Percentiles rank a stretch among this genome's conserved stretches.
Conservation (phyloP, 2,888 invertebrate species). For the Amblyjoppa fuscipennis region DNA sequence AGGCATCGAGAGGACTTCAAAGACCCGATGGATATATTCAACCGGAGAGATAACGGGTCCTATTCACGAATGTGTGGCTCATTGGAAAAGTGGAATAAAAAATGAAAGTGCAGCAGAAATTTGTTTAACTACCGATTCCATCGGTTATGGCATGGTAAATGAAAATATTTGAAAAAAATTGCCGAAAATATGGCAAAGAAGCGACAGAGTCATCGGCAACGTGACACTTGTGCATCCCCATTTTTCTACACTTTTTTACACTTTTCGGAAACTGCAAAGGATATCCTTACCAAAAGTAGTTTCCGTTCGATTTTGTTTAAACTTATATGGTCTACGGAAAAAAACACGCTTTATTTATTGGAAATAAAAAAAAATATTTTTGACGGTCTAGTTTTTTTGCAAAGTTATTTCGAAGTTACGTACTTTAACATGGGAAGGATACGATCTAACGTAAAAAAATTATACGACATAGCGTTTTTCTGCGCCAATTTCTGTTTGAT, state of each 20-base stretch:
- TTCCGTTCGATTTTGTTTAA: too few relatives aligned
- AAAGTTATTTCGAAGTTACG: too few relatives aligned
- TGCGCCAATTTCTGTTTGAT: too few relatives aligned
- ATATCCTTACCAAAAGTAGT: too few relatives aligned
- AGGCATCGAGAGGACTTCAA: slow-evolving; percentile 25
- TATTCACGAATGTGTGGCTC: neutral
- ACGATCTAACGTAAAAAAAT: too few relatives aligned
- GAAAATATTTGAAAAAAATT: too few relatives aligned
- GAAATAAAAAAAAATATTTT: too few relatives aligned
- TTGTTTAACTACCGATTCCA: neutral
- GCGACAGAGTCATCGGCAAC: neutral
- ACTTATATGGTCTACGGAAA: too few relatives aligned
- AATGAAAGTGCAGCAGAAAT: neutral
- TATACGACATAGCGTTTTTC: too few relatives aligned
- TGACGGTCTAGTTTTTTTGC: too few relatives aligned
- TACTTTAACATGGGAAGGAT: too few relatives aligned
- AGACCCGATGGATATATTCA: neutral
- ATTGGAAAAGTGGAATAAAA: neutral
- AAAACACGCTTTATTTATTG: too few relatives aligned
- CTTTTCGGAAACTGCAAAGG: neutral
- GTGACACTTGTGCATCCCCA: neutral
- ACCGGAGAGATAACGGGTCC: neutral
- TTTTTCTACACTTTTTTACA: neutral
- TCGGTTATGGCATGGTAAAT: neutral
- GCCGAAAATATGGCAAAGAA: neutral